A percentile compares a stretch with the other conserved stretches of the same genome.
Evolutionary conservation across 2,888 invertebrate genomes (phyloP).

Genomic region (Phanerotoma sp.): DNA sequence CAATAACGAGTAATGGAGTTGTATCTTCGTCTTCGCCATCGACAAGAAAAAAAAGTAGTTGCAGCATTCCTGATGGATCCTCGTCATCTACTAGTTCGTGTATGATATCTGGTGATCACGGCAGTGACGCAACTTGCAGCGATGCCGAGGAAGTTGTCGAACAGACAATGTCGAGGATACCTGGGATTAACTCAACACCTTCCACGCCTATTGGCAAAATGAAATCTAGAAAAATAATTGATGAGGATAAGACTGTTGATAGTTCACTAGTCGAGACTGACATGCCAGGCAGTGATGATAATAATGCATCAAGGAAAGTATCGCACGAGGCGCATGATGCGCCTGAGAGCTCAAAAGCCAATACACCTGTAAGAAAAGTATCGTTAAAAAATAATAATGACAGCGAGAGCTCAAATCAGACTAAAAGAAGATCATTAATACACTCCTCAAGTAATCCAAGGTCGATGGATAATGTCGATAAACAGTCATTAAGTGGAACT

Average conservation of each 20-base stretch:
- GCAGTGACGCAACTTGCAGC: conserved; percentile 50
- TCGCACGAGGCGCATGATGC: conserved; percentile 11
- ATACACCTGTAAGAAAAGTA: conserved; percentile 26
- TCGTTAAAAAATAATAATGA: conserved; percentile 28
- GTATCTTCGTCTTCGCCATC: conserved; percentile 43
- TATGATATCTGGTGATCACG: conserved; percentile 44
- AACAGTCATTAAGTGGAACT: conserved; percentile 9
- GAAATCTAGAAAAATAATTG: conserved; percentile 48
- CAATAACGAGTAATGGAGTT: conserved; percentile 50
- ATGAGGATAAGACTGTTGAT: conserved; percentile 51
- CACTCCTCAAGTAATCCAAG: conserved; percentile 13
- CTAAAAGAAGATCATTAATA: conserved; percentile 23
- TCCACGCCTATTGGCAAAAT: conserved; percentile 49
- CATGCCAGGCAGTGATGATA: conserved; percentile 23
- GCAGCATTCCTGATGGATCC: conserved; percentile 45
- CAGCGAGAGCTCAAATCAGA: conserved; percentile 21
- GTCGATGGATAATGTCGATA: conserved; percentile 25
- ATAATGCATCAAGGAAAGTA: conserved; percentile 20
- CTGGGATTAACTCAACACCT: conserved; percentile 49
- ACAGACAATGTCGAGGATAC: conserved; percentile 44
- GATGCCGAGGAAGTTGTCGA: conserved; percentile 55
- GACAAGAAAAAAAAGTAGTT: conserved; percentile 45
- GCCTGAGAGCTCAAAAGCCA: conserved; percentile 19
- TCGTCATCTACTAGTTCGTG: conserved; percentile 36
- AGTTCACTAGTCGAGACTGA: conserved; percentile 24